Evolutionary conservation across 2,888 invertebrate genomes (phyloP).

Genomic region (Hydrotaea cyrtoneurina): DNA sequence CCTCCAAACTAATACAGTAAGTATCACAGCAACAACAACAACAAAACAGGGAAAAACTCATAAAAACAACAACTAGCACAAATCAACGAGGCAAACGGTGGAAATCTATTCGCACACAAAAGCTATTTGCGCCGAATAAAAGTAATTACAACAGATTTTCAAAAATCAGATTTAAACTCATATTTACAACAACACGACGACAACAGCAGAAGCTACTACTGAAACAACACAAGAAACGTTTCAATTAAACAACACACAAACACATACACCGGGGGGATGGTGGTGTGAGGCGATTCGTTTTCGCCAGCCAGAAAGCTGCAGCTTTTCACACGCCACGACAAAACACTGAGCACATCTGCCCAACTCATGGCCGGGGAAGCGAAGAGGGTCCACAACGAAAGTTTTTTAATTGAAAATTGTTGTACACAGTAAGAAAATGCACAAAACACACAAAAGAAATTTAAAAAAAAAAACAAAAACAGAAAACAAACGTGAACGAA

Average conservation of each 20-base stretch:
- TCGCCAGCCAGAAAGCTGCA: neutral
- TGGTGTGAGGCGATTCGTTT: neutral
- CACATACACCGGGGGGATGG: too few species aligned
- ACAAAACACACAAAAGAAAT: neutral
- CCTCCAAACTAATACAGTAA: too few species aligned
- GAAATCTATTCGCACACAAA: neutral
- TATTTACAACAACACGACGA: conserved; percentile 14
- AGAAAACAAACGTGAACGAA: too few species aligned
- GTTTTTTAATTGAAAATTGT: conserved; percentile 14
- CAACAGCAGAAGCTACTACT: neutral
- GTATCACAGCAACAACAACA: too few species aligned
- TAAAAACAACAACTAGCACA: neutral
- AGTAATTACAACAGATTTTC: conserved; percentile 14
- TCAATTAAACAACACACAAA: neutral
- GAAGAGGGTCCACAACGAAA: neutral
- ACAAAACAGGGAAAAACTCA: too few species aligned
- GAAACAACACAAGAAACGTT: neutral
- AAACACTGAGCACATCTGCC: too few species aligned
- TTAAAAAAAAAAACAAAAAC: too few species aligned
- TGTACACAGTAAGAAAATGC: conserved; percentile 11
- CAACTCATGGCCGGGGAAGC: neutral
- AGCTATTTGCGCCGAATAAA: conserved; percentile 12
- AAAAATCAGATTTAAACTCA: neutral
- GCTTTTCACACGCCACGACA: neutral
- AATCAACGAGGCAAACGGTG: neutral